A percentile compares a stretch with the other conserved stretches of the same genome.
These are phyloP conservation scores for Macropis europaea DNA, from an alignment of 2,888 invertebrate genomes.

Conservation along the genomic window DNA sequence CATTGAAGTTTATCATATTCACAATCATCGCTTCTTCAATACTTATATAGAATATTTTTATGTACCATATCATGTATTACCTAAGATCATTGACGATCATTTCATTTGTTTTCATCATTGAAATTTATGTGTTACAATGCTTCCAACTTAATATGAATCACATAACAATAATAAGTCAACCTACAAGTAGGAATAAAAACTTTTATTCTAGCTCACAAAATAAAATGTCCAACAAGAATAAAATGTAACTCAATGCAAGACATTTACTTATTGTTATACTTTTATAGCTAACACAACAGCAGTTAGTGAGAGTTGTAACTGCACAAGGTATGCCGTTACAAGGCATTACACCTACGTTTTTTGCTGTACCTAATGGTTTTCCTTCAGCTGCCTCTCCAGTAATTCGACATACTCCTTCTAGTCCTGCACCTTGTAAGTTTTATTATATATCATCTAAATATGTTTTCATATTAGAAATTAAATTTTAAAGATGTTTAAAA, in stretches of 20 bases:
- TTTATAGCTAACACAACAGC: constrained; percentile 80
- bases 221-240: constrained; percentile 1
- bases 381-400: constrained; percentile 76
- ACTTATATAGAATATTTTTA: constrained; percentile 29
- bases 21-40: constrained; percentile 59
- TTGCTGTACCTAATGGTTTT: constrained; percentile 78
- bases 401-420: constrained; percentile 77
- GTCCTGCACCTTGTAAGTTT: constrained; percentile 77
- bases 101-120: not conserved
- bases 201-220: not conserved
- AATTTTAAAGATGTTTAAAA: not conserved
- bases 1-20: constrained; percentile 60
- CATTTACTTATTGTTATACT: constrained; percentile 7
- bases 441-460: not conserved
- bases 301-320: constrained; percentile 83
- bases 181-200: not conserved
- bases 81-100: constrained; percentile 11
- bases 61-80: constrained; percentile 19
- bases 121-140: not conserved
- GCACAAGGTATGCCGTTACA: constrained; percentile 83
- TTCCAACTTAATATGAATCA: not conserved
- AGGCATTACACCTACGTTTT: constrained; percentile 78
- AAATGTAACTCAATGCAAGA: not conserved
- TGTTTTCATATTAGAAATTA: not conserved
- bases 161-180: not conserved